Evolutionary conservation across 2,113 vertebrate species (phyloP), one percentile per base, ranked within the genome.

Genomic region (Eupsittula cactorum): DNA sequence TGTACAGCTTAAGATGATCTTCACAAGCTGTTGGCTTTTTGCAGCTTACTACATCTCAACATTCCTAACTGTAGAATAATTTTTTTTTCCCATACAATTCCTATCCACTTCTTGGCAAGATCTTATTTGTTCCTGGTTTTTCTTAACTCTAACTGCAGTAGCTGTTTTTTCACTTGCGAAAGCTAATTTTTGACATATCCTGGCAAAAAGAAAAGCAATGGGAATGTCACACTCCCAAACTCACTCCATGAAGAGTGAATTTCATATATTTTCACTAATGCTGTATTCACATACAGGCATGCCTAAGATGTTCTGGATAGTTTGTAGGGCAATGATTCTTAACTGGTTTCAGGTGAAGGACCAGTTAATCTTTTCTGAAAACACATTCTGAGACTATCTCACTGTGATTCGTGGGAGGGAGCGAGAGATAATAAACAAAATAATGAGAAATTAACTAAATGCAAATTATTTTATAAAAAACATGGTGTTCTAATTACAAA

Each of bases 401-500:
- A 33, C 16, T 49, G 14, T 86, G 62, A 68, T 89, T 93, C 15
- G 1, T 95, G 80, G 91, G 95, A 96, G 81, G 95, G 83, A 89
- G 20, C 21, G 18, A 55, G 33, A 81, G 65, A 20, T 93, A 93
- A 97, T 97, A 96, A 95, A 95, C 74, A 93, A 91, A 91, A 73
- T 96, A 96, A 97, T 95, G 93, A 95, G 90, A 95, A 90, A 92
- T 95, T 94, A 96, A 95, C 52, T 86, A 84, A 92, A 94, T 93
- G 92, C 77, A 96, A 97, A 95, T 95, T 95, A 78, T 91, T 91
- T 89, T 82, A 53, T 49, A 87, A 88, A 95, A 95, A 96, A 64
- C 69, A 64, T 68, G 33, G 50, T 64, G 29, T 70, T 92, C 88
- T 95, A 96, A 97, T 96, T 96, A 95, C 70, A 84, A 79, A 88